Conservation (phyloP, 1,140 invertebrate species). For the Drosophila elegans region DNA sequence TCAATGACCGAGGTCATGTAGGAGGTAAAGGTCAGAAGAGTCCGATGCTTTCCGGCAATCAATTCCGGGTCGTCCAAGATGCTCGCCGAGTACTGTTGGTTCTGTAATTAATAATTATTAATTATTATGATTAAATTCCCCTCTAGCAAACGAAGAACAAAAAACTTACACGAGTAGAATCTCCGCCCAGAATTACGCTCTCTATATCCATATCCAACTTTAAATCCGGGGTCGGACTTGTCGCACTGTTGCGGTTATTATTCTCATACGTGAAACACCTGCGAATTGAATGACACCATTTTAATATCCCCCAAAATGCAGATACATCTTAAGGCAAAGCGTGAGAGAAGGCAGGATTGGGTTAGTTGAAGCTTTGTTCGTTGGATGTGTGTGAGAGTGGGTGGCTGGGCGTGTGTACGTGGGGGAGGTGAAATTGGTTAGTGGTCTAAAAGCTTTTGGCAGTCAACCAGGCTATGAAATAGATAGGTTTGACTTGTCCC, state of each 20-base stretch:
- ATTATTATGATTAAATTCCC: not conserved
- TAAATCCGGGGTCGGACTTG: slow-evolving; percentile 79
- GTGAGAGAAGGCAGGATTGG: slow-evolving; percentile 52
- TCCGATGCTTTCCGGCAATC: slow-evolving; percentile 97
- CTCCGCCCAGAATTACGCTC: slow-evolving; percentile 61
- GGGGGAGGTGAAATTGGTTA: slow-evolving; percentile 38
- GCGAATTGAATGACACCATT: slow-evolving; percentile 10
- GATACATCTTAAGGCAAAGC: slow-evolving; percentile 24
- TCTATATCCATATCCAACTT: slow-evolving; percentile 83
- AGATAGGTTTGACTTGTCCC: slow-evolving; percentile 6
- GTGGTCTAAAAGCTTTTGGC: slow-evolving; percentile 30
- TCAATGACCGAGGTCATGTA: slow-evolving; percentile 99
- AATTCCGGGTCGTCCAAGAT: slow-evolving; percentile 97
- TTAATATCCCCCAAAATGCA: not conserved
- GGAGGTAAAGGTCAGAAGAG: slow-evolving; percentile 96
- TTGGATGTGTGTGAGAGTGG: slow-evolving; percentile 37
- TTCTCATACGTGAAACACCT: slow-evolving; percentile 92
- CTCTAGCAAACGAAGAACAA: accelerated
- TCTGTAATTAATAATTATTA: slow-evolving; percentile 39
- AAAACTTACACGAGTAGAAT: slow-evolving; percentile 55
- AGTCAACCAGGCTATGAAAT: slow-evolving; percentile 20
- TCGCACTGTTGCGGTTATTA: slow-evolving; percentile 85
- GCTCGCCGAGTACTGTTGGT: slow-evolving; percentile 92
- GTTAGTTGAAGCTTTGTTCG: slow-evolving; percentile 72
- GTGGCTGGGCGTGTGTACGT: slow-evolving; percentile 26